Conservation (phyloP, 2,888 invertebrate genomes). For the Odontomyia ornata region DNA sequence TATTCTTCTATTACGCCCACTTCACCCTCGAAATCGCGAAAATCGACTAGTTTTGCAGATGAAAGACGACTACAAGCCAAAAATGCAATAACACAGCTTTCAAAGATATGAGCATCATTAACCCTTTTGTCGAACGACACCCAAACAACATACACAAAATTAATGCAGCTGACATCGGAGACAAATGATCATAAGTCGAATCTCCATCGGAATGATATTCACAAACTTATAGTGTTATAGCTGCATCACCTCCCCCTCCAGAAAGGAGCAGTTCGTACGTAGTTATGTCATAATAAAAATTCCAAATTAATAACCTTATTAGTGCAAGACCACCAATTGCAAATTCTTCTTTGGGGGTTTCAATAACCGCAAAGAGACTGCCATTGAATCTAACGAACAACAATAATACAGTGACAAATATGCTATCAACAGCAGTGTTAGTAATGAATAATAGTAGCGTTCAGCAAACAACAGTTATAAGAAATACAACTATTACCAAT, state of each 20-base stretch:
- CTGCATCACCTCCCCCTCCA: constrained; percentile 77
- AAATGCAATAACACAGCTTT: too few species aligned
- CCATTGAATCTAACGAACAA: not conserved
- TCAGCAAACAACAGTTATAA: not conserved
- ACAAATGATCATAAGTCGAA: constrained; percentile 21
- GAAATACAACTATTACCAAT: not conserved
- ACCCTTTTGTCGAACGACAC: constrained; percentile 42
- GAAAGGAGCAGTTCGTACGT: constrained; percentile 90
- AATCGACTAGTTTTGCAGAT: constrained; percentile 63
- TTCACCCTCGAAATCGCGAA: constrained; percentile 63
- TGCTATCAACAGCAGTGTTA: constrained; percentile 51
- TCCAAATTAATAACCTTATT: constrained; percentile 50
- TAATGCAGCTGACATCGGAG: not conserved
- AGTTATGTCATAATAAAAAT: constrained; percentile 75
- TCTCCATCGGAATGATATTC: constrained; percentile 37
- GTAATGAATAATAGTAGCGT: too few species aligned
- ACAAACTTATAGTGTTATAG: constrained; percentile 54
- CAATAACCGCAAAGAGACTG: constrained; percentile 13
- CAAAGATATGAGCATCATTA: constrained; percentile 59
- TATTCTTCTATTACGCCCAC: constrained; percentile 59
- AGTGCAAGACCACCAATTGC: constrained; percentile 25
- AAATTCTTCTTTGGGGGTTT: not conserved
- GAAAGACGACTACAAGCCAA: too few species aligned
- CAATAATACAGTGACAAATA: constrained; percentile 46
- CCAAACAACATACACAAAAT: not conserved